Conservation (phyloP, 2,113 vertebrate species). For the Elachura formosa region DNA sequence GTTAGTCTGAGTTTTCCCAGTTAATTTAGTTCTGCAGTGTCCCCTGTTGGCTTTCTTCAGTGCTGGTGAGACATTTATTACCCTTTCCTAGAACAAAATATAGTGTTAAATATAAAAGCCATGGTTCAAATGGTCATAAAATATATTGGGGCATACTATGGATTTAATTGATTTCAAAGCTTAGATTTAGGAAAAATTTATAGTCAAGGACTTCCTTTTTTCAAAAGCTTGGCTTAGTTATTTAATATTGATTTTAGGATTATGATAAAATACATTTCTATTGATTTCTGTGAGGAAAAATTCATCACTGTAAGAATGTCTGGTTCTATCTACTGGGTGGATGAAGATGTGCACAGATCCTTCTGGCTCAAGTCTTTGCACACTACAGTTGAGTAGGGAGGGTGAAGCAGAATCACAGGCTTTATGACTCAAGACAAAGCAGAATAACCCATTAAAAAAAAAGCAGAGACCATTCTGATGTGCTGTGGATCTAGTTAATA, state of each 20-base stretch:
- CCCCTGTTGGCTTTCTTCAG: conserved; percentile 33
- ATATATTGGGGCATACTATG: conserved; percentile 5
- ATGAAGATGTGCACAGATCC: background rate
- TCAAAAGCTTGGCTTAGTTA: conserved; percentile 40
- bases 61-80: conserved; percentile 41
- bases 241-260: conserved; percentile 70
- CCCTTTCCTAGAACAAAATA: conserved; percentile 23
- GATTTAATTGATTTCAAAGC: conserved; percentile 57
- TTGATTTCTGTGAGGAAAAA: conserved; percentile 58
- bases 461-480: background rate
- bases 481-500: background rate
- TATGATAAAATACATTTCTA: conserved; percentile 52
- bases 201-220: conserved; percentile 19
- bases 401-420: background rate
- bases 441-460: background rate
- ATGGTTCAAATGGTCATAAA: conserved; percentile 46
- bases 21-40: conserved; percentile 38
- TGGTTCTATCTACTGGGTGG: background rate
- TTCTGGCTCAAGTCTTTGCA: background rate
- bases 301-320: conserved; percentile 4
- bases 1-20: conserved; percentile 33
- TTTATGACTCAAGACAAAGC: background rate
- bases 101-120: conserved; percentile 48
- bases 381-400: background rate
- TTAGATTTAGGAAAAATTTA: conserved; percentile 62